phyloP scores from a whole-genome alignment of 2,113 vertebrate species.

The Channa maculata region DNA sequence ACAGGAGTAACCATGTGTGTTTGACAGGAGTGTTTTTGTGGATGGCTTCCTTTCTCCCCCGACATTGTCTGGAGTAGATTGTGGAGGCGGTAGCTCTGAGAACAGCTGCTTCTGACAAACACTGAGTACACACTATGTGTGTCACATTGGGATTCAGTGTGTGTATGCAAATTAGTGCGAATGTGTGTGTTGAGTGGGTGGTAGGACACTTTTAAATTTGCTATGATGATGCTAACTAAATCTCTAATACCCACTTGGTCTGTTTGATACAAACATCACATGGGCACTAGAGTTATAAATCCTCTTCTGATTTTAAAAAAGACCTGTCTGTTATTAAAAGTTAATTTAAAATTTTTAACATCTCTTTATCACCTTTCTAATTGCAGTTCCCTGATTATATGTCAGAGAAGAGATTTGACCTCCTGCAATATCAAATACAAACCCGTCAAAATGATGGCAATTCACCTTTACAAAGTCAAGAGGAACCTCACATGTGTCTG shows the following conservation, averaged over 20 bases:
- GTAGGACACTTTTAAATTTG: constrained; percentile 45
- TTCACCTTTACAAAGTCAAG: constrained; percentile 10
- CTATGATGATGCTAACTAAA: constrained; percentile 44
- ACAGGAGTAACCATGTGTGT: constrained; percentile 73
- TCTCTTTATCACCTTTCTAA: not conserved
- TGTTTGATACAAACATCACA: constrained; percentile 38
- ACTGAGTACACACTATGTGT: constrained; percentile 61
- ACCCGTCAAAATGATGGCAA: constrained; percentile 11
- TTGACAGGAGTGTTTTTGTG: constrained; percentile 75
- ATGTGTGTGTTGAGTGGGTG: constrained; percentile 38
- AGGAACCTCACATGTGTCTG: constrained; percentile 6
- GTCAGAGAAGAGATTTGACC: constrained; percentile 3
- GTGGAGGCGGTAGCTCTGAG: constrained; percentile 68
- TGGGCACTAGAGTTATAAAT: constrained; percentile 13
- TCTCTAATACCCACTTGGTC: constrained; percentile 35
- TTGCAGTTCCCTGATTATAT: constrained; percentile 6
- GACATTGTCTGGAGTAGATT: constrained; percentile 71
- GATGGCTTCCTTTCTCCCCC: constrained; percentile 56
- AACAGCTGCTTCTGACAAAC: constrained; percentile 80
- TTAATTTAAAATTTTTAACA: not conserved
- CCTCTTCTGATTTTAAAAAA: constrained; percentile 9
- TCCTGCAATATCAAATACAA: constrained; percentile 8
- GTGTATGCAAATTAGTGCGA: constrained; percentile 8
- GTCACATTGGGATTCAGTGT: constrained; percentile 60
- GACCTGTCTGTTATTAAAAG: constrained; percentile 15